phyloP scores from a whole-genome alignment of 2,113 vertebrate species.

The Triplophysa rosa region DNA sequence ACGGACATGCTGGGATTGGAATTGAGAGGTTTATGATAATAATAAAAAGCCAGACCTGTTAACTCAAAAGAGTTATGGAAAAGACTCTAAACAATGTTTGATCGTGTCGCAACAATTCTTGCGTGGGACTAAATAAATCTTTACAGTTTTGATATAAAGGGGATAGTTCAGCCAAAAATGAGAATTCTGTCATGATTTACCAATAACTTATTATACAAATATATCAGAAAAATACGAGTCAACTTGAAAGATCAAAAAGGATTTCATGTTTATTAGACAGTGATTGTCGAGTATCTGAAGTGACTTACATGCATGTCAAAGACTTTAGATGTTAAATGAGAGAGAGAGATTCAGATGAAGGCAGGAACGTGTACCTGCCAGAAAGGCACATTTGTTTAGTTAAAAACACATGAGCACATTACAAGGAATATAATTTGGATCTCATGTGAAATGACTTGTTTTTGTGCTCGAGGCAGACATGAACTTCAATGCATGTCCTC shows the following conservation, averaged over 20 bases:
- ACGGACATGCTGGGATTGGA: conserved; percentile 42
- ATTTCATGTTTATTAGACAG: conserved; percentile 11
- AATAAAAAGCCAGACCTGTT: conserved; percentile 54
- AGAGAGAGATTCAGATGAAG: background rate
- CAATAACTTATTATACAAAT: background rate
- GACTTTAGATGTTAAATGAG: background rate
- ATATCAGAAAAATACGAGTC: conserved; percentile 37
- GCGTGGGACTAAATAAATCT: too few relatives aligned
- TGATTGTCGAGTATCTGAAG: conserved; percentile 60
- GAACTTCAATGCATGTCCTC: background rate
- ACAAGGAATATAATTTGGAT: background rate
- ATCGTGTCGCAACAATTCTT: background rate
- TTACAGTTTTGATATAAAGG: too few relatives aligned
- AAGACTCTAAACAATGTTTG: conserved; percentile 23
- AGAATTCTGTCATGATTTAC: too few relatives aligned
- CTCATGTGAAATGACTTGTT: background rate
- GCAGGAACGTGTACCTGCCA: background rate
- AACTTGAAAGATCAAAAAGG: conserved; percentile 14
- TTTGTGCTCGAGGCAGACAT: conserved; percentile 7
- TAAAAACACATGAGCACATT: background rate
- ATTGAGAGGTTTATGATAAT: conserved; percentile 53
- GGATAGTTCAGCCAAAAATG: too few relatives aligned
- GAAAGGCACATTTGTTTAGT: conserved; percentile 63
- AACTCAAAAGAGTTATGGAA: conserved; percentile 40
- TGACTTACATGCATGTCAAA: conserved; percentile 49